Percentiles rank a stretch among this genome's conserved stretches.
Conservation (phyloP, 2,113 vertebrate species). For the Xiphophorus couchianus region DNA sequence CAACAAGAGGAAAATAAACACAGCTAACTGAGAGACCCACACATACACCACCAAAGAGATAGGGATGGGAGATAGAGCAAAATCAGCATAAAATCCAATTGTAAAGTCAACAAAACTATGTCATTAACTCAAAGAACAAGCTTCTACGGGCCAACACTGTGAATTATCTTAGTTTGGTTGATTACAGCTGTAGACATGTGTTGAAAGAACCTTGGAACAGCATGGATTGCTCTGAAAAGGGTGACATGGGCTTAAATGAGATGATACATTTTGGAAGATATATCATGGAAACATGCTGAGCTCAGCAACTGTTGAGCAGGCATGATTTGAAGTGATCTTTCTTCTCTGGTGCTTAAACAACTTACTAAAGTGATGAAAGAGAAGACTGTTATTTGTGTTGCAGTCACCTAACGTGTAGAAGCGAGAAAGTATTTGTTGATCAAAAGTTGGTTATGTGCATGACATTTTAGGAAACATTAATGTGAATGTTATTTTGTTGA, state of each 20-base stretch:
- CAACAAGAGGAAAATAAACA: background rate
- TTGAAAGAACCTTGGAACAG: background rate
- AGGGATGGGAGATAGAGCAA: background rate
- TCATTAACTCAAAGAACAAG: background rate
- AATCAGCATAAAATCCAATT: too few relatives aligned
- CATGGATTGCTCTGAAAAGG: background rate
- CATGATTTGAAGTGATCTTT: background rate
- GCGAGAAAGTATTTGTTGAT: background rate
- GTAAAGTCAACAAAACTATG: background rate
- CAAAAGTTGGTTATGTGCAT: background rate
- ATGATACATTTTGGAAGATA: background rate
- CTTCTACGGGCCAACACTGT: background rate
- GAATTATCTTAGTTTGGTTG: background rate
- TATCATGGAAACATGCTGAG: background rate
- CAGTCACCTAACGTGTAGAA: background rate
- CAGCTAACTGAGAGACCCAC: background rate
- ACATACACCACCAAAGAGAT: background rate
- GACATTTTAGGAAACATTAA: background rate
- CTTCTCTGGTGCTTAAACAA: background rate
- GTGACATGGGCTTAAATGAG: background rate
- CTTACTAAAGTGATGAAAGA: background rate
- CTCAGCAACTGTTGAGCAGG: background rate
- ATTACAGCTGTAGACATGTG: background rate
- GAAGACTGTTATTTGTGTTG: background rate
- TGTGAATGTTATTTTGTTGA: too few relatives aligned